These are phyloP conservation scores for Hirtodrosophila cameraria DNA, from an alignment of 2,888 invertebrate genomes.

Conservation along the genomic window DNA sequence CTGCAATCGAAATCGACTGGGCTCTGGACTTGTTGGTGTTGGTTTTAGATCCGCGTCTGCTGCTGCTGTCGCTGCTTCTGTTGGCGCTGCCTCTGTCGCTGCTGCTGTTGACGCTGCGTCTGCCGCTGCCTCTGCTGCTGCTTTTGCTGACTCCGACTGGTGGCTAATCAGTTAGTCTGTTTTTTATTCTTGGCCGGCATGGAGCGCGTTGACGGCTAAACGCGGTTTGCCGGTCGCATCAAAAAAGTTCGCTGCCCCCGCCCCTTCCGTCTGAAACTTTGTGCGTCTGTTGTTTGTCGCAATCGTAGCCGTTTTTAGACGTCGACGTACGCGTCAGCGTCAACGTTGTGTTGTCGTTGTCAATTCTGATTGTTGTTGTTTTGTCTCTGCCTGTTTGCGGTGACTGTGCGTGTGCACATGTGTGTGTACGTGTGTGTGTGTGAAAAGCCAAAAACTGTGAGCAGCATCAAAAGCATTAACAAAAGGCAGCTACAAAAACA, in stretches of 20 bases:
- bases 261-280: not conserved
- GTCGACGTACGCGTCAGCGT: slow-evolving; percentile 27
- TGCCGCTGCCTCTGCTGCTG: slow-evolving; percentile 12
- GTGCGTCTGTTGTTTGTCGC: slow-evolving; percentile 56
- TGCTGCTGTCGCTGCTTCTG: slow-evolving; percentile 4
- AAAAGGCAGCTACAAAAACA: too few relatives aligned
- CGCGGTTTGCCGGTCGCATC: slow-evolving; percentile 45
- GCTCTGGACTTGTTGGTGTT: not conserved
- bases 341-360: slow-evolving; percentile 27
- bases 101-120: slow-evolving; percentile 11
- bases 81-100: not conserved
- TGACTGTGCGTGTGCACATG: slow-evolving; percentile 13
- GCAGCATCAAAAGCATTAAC: slow-evolving; percentile 25
- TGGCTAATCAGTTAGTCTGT: slow-evolving; percentile 75
- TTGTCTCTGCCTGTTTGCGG: slow-evolving; percentile 17
- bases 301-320: slow-evolving; percentile 69
- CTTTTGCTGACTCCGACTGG: slow-evolving; percentile 48
- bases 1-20: slow-evolving; percentile 10
- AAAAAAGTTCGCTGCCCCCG: slow-evolving; percentile 27
- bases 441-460: slow-evolving; percentile 32
- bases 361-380: slow-evolving; percentile 43
- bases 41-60: not conserved
- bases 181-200: slow-evolving; percentile 76
- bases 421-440: slow-evolving; percentile 26
- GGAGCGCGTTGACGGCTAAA: slow-evolving; percentile 60